A percentile compares a stretch with the other conserved stretches of the same genome.
Conservation (phyloP, 2,888 invertebrate genomes). For the Drosophila trichaetosa region DNA sequence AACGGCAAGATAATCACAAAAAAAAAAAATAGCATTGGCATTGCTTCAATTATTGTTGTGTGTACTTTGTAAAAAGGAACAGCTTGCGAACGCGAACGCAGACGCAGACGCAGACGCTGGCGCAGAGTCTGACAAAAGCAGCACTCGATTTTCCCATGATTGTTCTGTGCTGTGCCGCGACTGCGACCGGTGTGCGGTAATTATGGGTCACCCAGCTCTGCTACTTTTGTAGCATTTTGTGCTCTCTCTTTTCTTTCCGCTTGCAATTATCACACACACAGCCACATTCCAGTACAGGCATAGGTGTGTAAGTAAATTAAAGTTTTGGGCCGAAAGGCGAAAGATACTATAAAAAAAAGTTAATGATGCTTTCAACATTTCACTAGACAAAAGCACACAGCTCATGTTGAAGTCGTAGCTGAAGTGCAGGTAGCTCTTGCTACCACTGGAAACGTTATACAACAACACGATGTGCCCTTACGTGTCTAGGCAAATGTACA, state of each 20-base stretch:
- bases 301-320: slow-evolving; percentile 49
- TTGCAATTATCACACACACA: slow-evolving; percentile 71
- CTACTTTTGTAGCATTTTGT: slow-evolving; percentile 27
- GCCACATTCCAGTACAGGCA: not conserved
- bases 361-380: slow-evolving; percentile 79
- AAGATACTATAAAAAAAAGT: slow-evolving; percentile 57
- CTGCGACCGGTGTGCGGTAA: slow-evolving; percentile 65
- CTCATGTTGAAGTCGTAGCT: slow-evolving; percentile 47
- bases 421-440: slow-evolving; percentile 63
- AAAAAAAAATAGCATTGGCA: slow-evolving; percentile 69
- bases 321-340: slow-evolving; percentile 57
- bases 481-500: slow-evolving; percentile 60
- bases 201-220: slow-evolving; percentile 75
- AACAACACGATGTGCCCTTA: slow-evolving; percentile 14
- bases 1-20: slow-evolving; percentile 75
- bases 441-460: slow-evolving; percentile 15
- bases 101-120: not conserved
- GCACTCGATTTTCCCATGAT: slow-evolving; percentile 75
- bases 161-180: slow-evolving; percentile 62
- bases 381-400: slow-evolving; percentile 67
- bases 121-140: not conserved
- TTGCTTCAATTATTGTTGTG: slow-evolving; percentile 71
- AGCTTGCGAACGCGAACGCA: slow-evolving; percentile 4
- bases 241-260: slow-evolving; percentile 52
- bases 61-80: slow-evolving; percentile 56